Evolutionary conservation across 2,797 vertebrate genomes (phyloP).

Genomic region (Notoglanidium macrostoma): DNA sequence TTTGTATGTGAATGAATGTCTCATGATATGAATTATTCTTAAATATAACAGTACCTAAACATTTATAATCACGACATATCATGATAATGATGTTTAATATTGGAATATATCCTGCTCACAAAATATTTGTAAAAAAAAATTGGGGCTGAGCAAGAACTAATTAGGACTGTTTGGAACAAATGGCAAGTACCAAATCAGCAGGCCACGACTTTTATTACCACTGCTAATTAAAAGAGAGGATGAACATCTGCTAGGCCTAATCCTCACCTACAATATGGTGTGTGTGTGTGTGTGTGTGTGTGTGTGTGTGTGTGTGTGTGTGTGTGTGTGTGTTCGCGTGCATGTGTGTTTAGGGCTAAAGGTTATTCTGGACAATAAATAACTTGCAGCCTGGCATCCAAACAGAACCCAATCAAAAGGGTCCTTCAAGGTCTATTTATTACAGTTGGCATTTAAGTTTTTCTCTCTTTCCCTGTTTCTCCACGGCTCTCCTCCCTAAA

Average conservation of each 20-base stretch:
- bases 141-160: constrained; percentile 20
- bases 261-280: constrained; percentile 50
- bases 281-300: constrained; percentile 7
- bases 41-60: not conserved
- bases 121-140: constrained; percentile 1
- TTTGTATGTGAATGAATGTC: not conserved
- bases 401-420: constrained; percentile 62
- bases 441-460: constrained; percentile 77
- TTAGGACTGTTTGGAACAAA: constrained; percentile 53
- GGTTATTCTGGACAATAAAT: constrained; percentile 52
- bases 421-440: constrained; percentile 81
- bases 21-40: not conserved
- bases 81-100: not conserved
- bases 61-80: not conserved
- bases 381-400: constrained; percentile 52
- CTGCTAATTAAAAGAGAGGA: constrained; percentile 60
- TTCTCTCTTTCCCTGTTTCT: constrained; percentile 54
- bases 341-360: constrained; percentile 24
- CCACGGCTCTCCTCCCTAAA: constrained; percentile 64
- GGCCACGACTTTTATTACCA: constrained; percentile 60
- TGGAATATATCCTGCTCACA: not conserved
- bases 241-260: constrained; percentile 61
- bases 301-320: constrained; percentile 3
- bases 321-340: constrained; percentile 17
- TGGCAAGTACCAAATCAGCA: constrained; percentile 54